Conservation (phyloP, 2,888 invertebrate species). For the Drosophila multiciliata region DNA sequence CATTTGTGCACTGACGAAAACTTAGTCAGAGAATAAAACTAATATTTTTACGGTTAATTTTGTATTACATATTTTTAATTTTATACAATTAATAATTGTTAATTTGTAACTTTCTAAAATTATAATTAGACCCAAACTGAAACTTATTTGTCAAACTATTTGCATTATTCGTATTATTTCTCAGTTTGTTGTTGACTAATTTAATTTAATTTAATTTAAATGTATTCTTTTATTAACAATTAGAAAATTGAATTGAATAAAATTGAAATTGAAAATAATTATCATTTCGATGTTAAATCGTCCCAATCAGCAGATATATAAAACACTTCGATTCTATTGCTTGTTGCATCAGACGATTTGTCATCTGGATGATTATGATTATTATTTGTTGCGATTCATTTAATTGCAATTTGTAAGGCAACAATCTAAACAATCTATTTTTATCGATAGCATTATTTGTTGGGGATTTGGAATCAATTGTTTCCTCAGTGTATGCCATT, state of each 20-base stretch:
- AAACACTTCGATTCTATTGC: too few species aligned
- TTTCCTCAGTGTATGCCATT: slow-evolving; percentile 43
- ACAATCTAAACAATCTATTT: background rate
- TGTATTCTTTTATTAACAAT: background rate
- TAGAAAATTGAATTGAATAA: background rate
- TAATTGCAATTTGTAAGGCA: background rate
- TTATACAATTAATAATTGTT: background rate
- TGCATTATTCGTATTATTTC: background rate
- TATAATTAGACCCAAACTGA: background rate
- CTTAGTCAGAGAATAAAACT: background rate
- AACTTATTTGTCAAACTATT: background rate
- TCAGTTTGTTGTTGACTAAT: background rate
- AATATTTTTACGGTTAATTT: background rate
- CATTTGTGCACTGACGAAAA: slow-evolving; percentile 20
- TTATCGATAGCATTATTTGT: background rate
- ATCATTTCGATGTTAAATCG: background rate
- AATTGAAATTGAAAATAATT: background rate
- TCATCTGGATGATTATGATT: too few species aligned
- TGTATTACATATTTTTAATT: background rate
- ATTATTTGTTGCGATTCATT: background rate
- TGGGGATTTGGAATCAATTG: background rate
- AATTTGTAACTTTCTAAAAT: background rate
- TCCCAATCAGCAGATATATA: too few species aligned
- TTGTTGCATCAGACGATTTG: too few species aligned
- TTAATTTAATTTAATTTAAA: background rate